phyloP scores from a whole-genome alignment of 1,140 invertebrate genomes.

The Neelides sp. region DNA sequence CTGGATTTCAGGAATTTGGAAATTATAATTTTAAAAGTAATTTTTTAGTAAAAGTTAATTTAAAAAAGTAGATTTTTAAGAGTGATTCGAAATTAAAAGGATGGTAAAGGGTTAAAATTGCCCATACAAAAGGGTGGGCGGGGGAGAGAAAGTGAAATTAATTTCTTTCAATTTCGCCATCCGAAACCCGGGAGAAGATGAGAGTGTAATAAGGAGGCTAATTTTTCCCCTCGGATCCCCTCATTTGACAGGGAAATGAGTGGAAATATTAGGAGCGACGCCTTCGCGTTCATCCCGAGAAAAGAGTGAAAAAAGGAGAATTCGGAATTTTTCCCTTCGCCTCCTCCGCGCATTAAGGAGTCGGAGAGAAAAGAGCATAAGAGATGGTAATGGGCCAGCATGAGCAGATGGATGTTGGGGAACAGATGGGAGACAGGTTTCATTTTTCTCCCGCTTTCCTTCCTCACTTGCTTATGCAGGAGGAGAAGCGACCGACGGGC shows the following conservation, averaged over 20 bases:
- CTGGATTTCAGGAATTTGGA: no score
- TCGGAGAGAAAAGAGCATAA: not conserved
- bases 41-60: no score
- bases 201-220: not conserved
- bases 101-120: no score
- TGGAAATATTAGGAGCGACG: not conserved
- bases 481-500: no score
- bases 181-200: no score
- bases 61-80: no score
- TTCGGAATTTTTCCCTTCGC: not conserved
- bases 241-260: conserved; percentile 5
- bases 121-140: no score
- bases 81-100: no score
- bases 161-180: no score
- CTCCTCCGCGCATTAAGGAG: not conserved
- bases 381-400: conserved; percentile 15
- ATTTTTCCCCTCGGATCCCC: not conserved
- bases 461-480: conserved; percentile 11
- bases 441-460: conserved; percentile 16
- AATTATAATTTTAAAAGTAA: no score
- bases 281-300: conserved; percentile 9
- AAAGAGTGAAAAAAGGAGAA: not conserved
- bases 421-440: conserved; percentile 20
- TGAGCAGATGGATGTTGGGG: conserved; percentile 20
- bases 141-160: no score